phyloP scores from a whole-genome alignment of 2,113 vertebrate species.

The Dasyornis broadbenti region DNA sequence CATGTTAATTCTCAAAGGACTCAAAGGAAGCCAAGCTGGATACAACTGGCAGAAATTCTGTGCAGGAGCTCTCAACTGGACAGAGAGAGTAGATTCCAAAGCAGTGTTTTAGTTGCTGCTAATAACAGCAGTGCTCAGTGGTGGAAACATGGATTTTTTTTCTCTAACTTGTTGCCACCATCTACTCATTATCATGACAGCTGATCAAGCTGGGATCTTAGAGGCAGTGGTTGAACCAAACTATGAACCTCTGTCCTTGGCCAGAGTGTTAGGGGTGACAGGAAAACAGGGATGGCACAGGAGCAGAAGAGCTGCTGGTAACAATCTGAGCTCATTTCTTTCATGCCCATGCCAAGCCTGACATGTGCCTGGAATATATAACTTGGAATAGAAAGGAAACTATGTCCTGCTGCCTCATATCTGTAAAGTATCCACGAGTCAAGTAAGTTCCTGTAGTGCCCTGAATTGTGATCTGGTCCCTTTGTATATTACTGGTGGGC shows the following conservation, averaged over 20 bases:
- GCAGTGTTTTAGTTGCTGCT: not conserved
- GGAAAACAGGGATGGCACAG: not conserved
- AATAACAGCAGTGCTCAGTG: not conserved
- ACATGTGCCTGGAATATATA: not conserved
- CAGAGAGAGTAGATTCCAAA: not conserved
- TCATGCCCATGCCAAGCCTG: not conserved
- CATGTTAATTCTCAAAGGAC: not conserved
- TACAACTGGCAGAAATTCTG: not conserved
- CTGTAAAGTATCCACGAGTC: not conserved
- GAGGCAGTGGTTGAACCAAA: not conserved
- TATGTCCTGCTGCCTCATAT: accelerated
- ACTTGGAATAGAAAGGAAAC: not conserved
- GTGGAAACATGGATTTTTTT: not conserved
- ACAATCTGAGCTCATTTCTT: not conserved
- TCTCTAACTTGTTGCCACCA: not conserved
- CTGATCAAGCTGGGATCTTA: not conserved
- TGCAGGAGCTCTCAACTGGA: not conserved
- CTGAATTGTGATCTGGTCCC: not conserved
- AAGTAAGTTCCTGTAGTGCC: not conserved
- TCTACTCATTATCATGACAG: not conserved
- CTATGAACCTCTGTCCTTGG: not conserved
- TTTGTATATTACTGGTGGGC: not conserved
- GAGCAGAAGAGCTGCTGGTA: not conserved
- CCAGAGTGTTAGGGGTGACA: not conserved
- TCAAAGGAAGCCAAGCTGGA: not conserved